Base-by-base conservation (phyloP, 2,888 invertebrate genomes). In the Hemithea aestivaria region DNA sequence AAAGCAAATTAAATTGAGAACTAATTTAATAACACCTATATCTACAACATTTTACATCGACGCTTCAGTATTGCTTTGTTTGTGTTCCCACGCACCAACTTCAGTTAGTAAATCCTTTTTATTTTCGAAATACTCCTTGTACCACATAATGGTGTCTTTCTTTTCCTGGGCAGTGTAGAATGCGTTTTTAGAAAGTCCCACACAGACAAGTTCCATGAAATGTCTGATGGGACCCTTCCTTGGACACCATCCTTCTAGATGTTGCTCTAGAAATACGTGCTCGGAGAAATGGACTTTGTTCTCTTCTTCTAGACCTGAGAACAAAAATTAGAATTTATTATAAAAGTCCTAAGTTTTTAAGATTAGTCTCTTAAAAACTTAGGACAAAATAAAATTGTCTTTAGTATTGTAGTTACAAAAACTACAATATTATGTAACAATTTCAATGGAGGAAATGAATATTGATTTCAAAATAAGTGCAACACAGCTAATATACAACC, bases 141-240 rank as follows among this genome's bases (percentile, higher is more conserved):
- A 99, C 98, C 98, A 99, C 45, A 91, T 76, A 27, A 99, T 94
- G 62, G 97, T 96, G 7, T 94, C 95, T 48, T 89, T 90, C 71
- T 99, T 99, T 58, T 97, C 95, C 49, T 92, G 76, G 0, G 94
- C 95, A 0, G 94, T 94, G 59, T 98, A 89, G 75, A 95, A 96
- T 0, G 96, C 93, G 84, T 99, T 99, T 76, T 97, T 97, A 0
- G 97, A 96, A 1, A 99, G 88, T 3, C 98, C 99, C 0, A 94
- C 91, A 55, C 95, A 94, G 0, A 99, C 98, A 4, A 99, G 87
- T 65, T 99, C 98, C 99, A 99, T 99, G 72, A 97, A 99, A 75
- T 98, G 96, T 5, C 97, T 89, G 50, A 99, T 89, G 0, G 99
- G 98, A 0, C 98, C 99, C 54, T 89, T 91, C 27, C 85, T 89